phyloP scores from a whole-genome alignment of 1,140 invertebrate genomes.

The Pseudomyrmex flavicornis region DNA sequence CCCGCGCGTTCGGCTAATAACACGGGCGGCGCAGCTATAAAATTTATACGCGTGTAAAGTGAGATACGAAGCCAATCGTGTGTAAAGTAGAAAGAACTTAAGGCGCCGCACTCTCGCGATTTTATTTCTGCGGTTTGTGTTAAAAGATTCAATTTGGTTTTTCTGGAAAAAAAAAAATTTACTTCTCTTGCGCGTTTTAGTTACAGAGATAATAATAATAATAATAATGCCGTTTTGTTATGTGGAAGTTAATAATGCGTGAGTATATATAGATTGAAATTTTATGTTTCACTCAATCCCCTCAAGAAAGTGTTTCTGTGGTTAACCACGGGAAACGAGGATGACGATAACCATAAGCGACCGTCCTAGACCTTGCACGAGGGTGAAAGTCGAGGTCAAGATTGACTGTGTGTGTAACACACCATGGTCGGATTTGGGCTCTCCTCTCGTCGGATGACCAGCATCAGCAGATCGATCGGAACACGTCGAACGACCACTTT shows the following conservation, averaged over 20 bases:
- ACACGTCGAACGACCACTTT: slow-evolving; percentile 23
- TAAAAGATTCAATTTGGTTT: too few relatives aligned
- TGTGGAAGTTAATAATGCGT: background rate
- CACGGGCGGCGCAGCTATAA: background rate
- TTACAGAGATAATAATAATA: too few relatives aligned
- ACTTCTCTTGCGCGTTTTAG: too few relatives aligned
- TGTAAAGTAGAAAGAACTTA: background rate
- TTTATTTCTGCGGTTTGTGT: background rate
- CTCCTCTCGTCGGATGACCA: slow-evolving; percentile 37
- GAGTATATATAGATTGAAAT: too few relatives aligned
- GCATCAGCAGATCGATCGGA: slow-evolving; percentile 20
- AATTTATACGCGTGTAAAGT: background rate
- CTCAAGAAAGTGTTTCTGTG: background rate
- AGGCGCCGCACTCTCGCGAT: too few relatives aligned
- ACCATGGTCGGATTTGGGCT: slow-evolving; percentile 41
- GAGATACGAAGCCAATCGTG: background rate
- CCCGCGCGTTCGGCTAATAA: background rate
- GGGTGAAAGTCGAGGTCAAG: slow-evolving; percentile 77
- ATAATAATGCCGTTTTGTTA: background rate
- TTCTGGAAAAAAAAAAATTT: too few relatives aligned
- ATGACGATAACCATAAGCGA: background rate
- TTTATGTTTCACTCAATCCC: background rate
- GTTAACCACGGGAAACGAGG: background rate
- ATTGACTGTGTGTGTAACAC: slow-evolving; percentile 30
- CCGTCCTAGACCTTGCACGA: slow-evolving; percentile 78